phyloP scores from a whole-genome alignment of 2,113 vertebrate species.

The Nanorana parkeri region DNA sequence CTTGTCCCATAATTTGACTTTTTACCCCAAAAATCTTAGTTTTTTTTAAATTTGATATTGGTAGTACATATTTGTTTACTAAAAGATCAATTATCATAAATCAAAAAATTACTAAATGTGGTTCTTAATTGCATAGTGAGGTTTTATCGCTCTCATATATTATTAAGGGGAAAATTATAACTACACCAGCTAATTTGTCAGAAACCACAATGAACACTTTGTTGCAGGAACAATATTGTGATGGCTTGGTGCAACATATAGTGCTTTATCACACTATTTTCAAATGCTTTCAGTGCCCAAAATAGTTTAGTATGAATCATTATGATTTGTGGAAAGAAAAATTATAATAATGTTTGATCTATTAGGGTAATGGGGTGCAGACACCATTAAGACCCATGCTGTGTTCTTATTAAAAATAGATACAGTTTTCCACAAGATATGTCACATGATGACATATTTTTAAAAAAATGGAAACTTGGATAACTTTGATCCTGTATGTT shows the following conservation, averaged over 20 bases:
- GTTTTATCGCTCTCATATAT: slow-evolving; percentile 12
- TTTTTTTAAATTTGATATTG: too few relatives aligned
- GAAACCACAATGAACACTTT: slow-evolving; percentile 8
- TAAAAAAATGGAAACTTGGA: background rate
- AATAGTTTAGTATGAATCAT: slow-evolving; percentile 1
- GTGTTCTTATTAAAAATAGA: background rate
- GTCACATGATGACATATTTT: background rate
- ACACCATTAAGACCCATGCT: background rate
- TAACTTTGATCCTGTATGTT: too few relatives aligned
- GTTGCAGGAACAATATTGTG: background rate
- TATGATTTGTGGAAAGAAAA: background rate
- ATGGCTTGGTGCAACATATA: background rate
- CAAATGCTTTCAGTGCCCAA: background rate
- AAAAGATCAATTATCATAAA: background rate
- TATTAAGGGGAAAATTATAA: slow-evolving; percentile 1
- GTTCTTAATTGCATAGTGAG: background rate
- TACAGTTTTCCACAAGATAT: background rate
- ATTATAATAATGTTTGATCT: background rate
- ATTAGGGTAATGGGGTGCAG: background rate
- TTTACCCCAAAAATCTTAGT: too few relatives aligned
- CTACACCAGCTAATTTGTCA: background rate
- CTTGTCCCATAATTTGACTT: too few relatives aligned
- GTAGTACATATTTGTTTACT: too few relatives aligned
- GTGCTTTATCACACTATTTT: background rate
- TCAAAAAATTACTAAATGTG: background rate